Evolutionary conservation across 2,113 vertebrate species (phyloP).

Genomic region (Aramus guarauna): DNA sequence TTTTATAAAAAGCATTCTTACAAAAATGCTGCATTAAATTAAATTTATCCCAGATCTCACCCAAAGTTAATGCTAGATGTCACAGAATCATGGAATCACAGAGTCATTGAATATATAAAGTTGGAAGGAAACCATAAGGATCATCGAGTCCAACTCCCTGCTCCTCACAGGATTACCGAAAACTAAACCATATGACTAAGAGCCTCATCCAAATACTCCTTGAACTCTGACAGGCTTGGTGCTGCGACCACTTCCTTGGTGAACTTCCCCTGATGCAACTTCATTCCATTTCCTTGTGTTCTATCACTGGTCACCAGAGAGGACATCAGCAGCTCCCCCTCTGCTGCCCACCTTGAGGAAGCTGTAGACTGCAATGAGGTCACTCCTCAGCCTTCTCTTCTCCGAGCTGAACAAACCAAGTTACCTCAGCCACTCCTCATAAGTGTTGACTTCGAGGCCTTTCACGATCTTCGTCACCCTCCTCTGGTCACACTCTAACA

Average conservation of each 20-base stretch:
- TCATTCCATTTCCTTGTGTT: background rate
- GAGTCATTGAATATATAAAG: background rate
- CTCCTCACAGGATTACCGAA: background rate
- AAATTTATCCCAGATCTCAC: background rate
- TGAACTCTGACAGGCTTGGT: background rate
- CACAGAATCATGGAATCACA: background rate
- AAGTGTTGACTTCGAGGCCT: too few relatives aligned
- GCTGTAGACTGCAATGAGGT: background rate
- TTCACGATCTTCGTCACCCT: background rate
- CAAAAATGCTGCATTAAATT: background rate
- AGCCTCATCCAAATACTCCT: background rate
- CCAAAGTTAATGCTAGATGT: background rate
- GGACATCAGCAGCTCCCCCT: background rate
- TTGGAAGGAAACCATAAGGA: background rate
- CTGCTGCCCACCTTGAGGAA: rapidly evolving
- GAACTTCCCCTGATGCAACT: background rate
- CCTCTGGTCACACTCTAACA: background rate
- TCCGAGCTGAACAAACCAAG: background rate
- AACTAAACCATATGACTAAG: background rate
- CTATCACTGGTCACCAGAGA: background rate
- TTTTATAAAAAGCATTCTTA: background rate
- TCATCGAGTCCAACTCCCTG: background rate
- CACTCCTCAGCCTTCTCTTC: background rate
- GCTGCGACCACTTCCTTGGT: background rate
- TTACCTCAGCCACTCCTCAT: rapidly evolving